phyloP scores from a whole-genome alignment of 1,140 invertebrate genomes.

The Drosophila subobscura region DNA sequence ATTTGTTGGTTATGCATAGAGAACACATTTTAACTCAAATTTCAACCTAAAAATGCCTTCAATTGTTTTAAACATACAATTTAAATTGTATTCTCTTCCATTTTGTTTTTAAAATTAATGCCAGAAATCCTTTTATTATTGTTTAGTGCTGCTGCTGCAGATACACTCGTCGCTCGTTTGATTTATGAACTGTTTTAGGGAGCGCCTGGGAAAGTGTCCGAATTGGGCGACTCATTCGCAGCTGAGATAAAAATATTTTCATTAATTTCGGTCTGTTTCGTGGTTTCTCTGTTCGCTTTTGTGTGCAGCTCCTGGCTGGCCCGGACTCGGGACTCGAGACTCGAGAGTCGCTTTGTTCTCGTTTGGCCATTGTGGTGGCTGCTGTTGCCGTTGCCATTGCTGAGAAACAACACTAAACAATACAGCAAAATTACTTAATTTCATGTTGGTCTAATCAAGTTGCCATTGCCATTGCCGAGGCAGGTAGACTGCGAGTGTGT shows the following conservation, averaged over 20 bases:
- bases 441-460: constrained; percentile 81
- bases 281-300: constrained; percentile 41
- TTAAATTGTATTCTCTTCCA: constrained; percentile 11
- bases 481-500: constrained; percentile 41
- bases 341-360: constrained; percentile 38
- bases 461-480: constrained; percentile 56
- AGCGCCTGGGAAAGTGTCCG: neutral
- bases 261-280: constrained; percentile 63
- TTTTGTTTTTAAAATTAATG: neutral
- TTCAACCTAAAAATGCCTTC: constrained; percentile 19
- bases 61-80: constrained; percentile 22
- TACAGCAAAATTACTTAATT: constrained; percentile 76
- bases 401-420: constrained; percentile 68
- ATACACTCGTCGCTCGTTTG: too few species aligned
- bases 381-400: constrained; percentile 7
- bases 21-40: constrained; percentile 27
- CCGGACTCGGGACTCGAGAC: too few species aligned
- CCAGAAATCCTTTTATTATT: constrained; percentile 7
- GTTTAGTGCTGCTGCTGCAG: neutral
- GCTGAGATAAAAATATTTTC: constrained; percentile 50
- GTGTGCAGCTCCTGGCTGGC: constrained; percentile 9
- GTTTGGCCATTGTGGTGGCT: constrained; percentile 47
- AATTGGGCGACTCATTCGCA: constrained; percentile 28
- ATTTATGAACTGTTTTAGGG: too few species aligned
- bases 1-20: neutral